A percentile compares a stretch with the other conserved stretches of the same genome.
Evolutionary conservation across 2,888 invertebrate species (phyloP).

Genomic region (Panorpa germanica): DNA sequence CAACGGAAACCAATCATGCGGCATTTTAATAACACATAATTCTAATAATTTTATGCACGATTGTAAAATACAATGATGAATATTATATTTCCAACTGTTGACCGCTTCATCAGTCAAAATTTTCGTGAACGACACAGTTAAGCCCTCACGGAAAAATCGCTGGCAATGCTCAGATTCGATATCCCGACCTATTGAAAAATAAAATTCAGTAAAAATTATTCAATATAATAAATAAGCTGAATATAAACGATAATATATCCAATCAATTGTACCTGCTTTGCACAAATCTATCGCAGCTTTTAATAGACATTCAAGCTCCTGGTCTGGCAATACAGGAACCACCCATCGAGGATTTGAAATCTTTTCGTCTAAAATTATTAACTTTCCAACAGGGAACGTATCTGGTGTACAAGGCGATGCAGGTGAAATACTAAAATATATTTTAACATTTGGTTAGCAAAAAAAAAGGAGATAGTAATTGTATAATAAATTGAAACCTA

Average conservation of each 20-base stretch:
- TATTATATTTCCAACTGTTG: constrained; percentile 93
- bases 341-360: constrained; percentile 94
- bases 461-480: too few relatives aligned
- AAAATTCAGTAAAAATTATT: constrained; percentile 6
- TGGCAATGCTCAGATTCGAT: constrained; percentile 78
- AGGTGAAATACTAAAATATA: too few relatives aligned
- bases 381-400: constrained; percentile 70
- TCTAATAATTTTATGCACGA: constrained; percentile 86
- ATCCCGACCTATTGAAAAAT: constrained; percentile 49
- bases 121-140: constrained; percentile 88
- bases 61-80: constrained; percentile 85
- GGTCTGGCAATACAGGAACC: constrained; percentile 90
- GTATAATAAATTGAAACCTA: too few relatives aligned
- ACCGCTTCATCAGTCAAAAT: constrained; percentile 96
- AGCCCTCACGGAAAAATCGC: constrained; percentile 84
- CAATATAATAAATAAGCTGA: constrained; percentile 3
- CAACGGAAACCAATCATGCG: constrained; percentile 79
- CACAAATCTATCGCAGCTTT: constrained; percentile 79
- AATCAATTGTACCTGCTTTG: constrained; percentile 36
- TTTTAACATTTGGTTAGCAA: too few relatives aligned
- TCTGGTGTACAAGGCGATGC: too few relatives aligned
- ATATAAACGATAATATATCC: constrained; percentile 7
- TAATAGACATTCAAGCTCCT: constrained; percentile 82
- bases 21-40: constrained; percentile 79
- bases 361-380: constrained; percentile 84